A percentile compares a stretch with the other conserved stretches of the same genome.
phyloP scores from a whole-genome alignment of 1,140 invertebrate species.

The Schlechtendalia chinensis region DNA sequence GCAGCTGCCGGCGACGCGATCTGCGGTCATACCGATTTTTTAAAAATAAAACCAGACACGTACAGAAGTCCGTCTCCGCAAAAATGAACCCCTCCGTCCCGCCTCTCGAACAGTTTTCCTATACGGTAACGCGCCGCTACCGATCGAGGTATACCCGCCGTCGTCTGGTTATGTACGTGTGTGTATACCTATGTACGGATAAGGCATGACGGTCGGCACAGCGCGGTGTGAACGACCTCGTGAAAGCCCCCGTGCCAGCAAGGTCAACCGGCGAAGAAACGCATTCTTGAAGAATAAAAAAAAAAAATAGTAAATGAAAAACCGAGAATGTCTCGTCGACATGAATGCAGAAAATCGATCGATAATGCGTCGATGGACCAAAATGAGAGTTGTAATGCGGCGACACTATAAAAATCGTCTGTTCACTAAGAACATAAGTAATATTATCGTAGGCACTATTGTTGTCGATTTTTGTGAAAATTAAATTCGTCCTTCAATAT shows the following conservation, averaged over 20 bases:
- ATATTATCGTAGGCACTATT: background rate
- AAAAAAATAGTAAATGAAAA: background rate
- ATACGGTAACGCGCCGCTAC: no score
- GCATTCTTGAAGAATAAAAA: constrained; percentile 29
- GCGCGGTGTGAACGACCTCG: constrained; percentile 42
- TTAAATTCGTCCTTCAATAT: background rate
- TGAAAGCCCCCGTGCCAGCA: constrained; percentile 37
- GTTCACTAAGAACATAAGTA: background rate
- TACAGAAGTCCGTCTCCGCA: no score
- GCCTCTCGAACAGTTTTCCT: no score
- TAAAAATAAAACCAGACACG: background rate
- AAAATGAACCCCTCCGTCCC: no score
- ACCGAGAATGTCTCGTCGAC: constrained; percentile 17
- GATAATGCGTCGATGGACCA: background rate
- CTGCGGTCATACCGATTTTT: background rate
- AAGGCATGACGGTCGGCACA: no score
- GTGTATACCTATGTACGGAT: background rate
- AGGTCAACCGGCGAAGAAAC: constrained; percentile 42
- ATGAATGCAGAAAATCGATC: constrained; percentile 18
- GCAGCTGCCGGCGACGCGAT: constrained; percentile 21
- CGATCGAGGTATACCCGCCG: no score
- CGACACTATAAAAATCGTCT: background rate
- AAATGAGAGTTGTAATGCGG: background rate
- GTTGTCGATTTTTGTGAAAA: background rate
- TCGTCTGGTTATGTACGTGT: background rate